Conservation (phyloP, 2,888 invertebrate species). For the Ochlodes sylvanus region DNA sequence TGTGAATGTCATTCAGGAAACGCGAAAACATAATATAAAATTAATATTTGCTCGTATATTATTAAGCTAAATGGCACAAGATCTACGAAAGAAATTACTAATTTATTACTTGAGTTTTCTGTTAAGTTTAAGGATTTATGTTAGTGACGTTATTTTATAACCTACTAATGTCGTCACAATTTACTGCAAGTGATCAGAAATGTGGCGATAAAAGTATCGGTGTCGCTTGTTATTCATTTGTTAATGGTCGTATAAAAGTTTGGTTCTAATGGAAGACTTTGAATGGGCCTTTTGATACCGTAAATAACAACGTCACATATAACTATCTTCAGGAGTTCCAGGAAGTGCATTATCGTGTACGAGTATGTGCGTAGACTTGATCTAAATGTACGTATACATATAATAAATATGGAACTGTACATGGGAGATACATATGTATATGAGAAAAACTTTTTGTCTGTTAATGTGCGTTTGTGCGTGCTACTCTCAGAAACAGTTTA, state of each 20-base stretch:
- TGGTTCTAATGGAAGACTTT: constrained; percentile 7
- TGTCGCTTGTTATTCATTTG: constrained; percentile 10
- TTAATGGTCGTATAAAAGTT: constrained; percentile 12
- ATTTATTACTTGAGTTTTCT: constrained; percentile 1
- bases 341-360: too few relatives aligned
- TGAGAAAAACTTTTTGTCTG: too few relatives aligned
- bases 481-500: too few relatives aligned
- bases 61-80: background rate
- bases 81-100: background rate
- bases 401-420: too few relatives aligned
- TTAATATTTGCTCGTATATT: background rate
- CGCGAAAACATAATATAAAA: background rate
- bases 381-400: too few relatives aligned
- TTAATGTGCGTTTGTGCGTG: too few relatives aligned
- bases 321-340: background rate
- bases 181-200: constrained; percentile 6
- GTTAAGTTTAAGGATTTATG: constrained; percentile 12
- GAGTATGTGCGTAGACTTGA: too few relatives aligned
- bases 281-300: background rate
- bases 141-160: constrained; percentile 8
- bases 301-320: background rate
- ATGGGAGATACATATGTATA: too few relatives aligned
- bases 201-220: background rate
- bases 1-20: background rate
- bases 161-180: constrained; percentile 14